phyloP scores from a whole-genome alignment of 2,113 vertebrate species.

The Psilopsiagon aymara region DNA sequence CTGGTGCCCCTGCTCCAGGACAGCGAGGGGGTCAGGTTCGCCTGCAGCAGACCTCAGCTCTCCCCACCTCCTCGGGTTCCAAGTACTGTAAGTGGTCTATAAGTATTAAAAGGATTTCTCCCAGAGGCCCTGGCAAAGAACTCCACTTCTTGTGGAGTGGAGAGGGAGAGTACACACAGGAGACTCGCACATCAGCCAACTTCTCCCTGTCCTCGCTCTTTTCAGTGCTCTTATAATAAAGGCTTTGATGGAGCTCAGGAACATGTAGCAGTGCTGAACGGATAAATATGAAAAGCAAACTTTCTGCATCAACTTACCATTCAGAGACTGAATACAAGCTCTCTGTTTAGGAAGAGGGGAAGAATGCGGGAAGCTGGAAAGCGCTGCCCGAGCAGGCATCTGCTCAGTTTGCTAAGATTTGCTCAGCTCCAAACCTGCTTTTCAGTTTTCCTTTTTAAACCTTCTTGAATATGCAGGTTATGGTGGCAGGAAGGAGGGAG shows the following conservation, averaged over 20 bases:
- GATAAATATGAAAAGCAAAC: slow-evolving; percentile 77
- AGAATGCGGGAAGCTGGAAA: neutral
- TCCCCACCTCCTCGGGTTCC: slow-evolving; percentile 20
- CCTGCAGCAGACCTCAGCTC: neutral
- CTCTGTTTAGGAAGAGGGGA: slow-evolving; percentile 47
- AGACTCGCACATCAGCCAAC: slow-evolving; percentile 20
- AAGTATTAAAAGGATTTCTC: slow-evolving; percentile 70
- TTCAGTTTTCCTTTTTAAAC: neutral
- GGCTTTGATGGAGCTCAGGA: slow-evolving; percentile 68
- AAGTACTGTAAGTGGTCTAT: slow-evolving; percentile 25
- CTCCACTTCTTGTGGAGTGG: neutral
- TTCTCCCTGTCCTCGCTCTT: slow-evolving; percentile 29
- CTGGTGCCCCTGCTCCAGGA: neutral
- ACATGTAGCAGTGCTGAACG: slow-evolving; percentile 53
- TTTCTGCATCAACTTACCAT: slow-evolving; percentile 66
- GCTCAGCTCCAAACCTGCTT: slow-evolving; percentile 9
- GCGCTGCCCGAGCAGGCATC: neutral
- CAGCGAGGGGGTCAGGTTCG: neutral
- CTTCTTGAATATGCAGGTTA: neutral
- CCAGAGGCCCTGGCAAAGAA: slow-evolving; percentile 54
- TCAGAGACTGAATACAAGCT: slow-evolving; percentile 69
- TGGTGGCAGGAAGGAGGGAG: neutral
- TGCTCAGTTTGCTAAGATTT: slow-evolving; percentile 3
- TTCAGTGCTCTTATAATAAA: slow-evolving; percentile 49
- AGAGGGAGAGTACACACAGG: neutral